Percentiles rank a stretch among this genome's conserved stretches.
Evolutionary conservation across 2,888 invertebrate genomes (phyloP).

Genomic region (Lasioglossum villosulum): DNA sequence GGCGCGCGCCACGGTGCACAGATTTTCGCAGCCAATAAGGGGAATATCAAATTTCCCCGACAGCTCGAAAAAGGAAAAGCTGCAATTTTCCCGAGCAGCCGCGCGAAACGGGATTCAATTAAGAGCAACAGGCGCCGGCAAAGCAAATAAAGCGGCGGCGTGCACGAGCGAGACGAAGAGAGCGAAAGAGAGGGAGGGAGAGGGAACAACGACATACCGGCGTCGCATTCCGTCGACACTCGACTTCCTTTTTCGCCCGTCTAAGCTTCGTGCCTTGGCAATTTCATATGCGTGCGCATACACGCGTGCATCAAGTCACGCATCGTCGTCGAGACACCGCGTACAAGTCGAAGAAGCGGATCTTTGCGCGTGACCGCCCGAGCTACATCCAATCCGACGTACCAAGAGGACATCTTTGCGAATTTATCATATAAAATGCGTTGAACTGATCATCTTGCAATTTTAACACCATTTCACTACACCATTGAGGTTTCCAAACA

Average conservation of each 20-base stretch:
- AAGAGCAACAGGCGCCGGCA: constrained; percentile 17
- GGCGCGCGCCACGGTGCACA: neutral
- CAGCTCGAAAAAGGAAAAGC: constrained; percentile 17
- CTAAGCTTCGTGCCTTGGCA: constrained; percentile 38
- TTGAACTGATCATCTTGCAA: neutral
- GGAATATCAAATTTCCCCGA: constrained; percentile 19
- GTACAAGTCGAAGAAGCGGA: constrained; percentile 24
- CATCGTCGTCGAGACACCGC: constrained; percentile 22
- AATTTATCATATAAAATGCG: neutral
- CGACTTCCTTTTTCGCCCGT: constrained; percentile 43
- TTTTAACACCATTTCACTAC: neutral
- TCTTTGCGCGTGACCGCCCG: constrained; percentile 29
- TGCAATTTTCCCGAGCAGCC: neutral
- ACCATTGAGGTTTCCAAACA: neutral
- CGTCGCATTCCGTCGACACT: constrained; percentile 46
- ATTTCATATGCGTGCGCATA: constrained; percentile 50
- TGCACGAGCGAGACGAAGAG: neutral
- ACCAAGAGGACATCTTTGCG: neutral
- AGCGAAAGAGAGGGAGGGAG: neutral
- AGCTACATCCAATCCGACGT: constrained; percentile 62
- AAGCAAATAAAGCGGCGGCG: constrained; percentile 12
- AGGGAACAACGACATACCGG: constrained; percentile 5
- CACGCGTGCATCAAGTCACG: constrained; percentile 41
- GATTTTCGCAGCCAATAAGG: neutral
- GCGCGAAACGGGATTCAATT: constrained; percentile 28